Evolutionary conservation across 2,797 vertebrate genomes (phyloP), one percentile per base, ranked within the genome.

Genomic region (Pachyuromys duprasi): DNA sequence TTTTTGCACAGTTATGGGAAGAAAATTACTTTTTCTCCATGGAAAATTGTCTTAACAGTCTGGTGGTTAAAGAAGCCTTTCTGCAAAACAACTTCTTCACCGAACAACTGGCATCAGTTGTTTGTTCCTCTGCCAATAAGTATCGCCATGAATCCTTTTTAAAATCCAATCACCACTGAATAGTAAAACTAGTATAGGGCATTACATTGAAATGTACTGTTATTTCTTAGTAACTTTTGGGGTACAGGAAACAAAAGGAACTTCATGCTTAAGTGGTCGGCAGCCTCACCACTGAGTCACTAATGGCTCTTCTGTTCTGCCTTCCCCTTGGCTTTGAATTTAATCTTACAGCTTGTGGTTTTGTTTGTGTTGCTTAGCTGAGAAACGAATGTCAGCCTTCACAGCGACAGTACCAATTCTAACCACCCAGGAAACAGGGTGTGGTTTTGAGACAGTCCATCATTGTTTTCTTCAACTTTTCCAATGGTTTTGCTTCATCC

Each of bases 381-480:
- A 39, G 76, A 74, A 62, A 4, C 28, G 45, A 57, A 24, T 20
- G 14, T 33, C 28, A 24, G 15, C 36, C 49, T 28, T 8, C 11
- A 49, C 69, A 89, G 49, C 18, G n/a, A 45, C 45, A 42, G 17
- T 1, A n/a, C 14, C 62, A 45, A 14, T 49, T 39, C 45, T 63
- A 60, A 45, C 22, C 13, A 36, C 62, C 62, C 3, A 49, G 63
- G 62, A 67, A 49, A 31, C 70, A 57, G 76, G 24, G 18, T 42
- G 11, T n/a, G 22, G 60, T 57, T 57, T 45, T 78, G 20, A 74
- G 88, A 81, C 55, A 72, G 83, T 84, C 83, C 20, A 8, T 90
- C 49, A 62, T 13, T 62, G 14, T 69, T 83, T 93, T 57, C 88
- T 88, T 92, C 69, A 89, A 63, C 8, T 86, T 92, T 93, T 75